phyloP scores from a whole-genome alignment of 2,113 vertebrate genomes.

The Epinephelus lanceolatus region DNA sequence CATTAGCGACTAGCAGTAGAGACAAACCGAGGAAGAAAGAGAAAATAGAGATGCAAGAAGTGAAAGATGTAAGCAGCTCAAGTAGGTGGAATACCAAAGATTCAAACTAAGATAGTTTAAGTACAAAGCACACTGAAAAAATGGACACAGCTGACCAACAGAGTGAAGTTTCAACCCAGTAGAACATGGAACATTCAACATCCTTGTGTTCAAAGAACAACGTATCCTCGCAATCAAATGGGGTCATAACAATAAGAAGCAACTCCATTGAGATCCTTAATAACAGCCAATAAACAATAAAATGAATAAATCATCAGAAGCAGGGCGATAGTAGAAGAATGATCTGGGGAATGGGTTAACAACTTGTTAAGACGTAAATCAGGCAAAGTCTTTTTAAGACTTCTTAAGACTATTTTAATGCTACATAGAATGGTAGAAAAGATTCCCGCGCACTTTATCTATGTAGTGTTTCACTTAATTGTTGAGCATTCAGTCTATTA shows the following conservation, averaged over 20 bases:
- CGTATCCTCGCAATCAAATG: neutral
- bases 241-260: no score
- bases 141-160: neutral
- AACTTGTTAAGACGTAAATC: no score
- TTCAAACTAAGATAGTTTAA: constrained; percentile 16
- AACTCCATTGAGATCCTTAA: neutral
- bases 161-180: neutral
- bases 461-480: no score
- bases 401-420: no score
- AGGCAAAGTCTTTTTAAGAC: no score
- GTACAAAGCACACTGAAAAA: constrained; percentile 14
- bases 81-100: constrained; percentile 24
- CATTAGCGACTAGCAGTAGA: constrained; percentile 94
- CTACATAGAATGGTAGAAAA: no score
- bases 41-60: constrained; percentile 63
- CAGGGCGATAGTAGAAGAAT: no score
- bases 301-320: no score
- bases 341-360: no score
- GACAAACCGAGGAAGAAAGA: constrained; percentile 72
- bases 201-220: neutral
- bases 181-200: neutral
- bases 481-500: no score
- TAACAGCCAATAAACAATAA: neutral
- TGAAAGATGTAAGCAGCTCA: constrained; percentile 60
- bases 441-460: no score